A percentile compares a stretch with the other conserved stretches of the same genome.
phyloP scores from a whole-genome alignment of 2,113 vertebrate species.

The Phrynocephalus versicolor region DNA sequence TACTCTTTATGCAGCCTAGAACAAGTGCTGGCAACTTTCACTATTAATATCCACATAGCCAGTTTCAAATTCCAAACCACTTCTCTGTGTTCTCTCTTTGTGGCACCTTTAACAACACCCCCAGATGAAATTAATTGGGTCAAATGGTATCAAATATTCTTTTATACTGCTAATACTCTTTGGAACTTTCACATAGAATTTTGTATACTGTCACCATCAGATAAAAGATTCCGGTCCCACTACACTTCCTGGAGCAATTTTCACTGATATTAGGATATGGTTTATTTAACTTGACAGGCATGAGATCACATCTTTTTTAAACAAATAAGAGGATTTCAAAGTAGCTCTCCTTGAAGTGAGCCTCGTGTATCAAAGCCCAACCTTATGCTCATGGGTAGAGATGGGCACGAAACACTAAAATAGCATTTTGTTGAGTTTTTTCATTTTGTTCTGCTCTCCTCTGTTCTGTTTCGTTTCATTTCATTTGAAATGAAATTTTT shows the following conservation, averaged over 20 bases:
- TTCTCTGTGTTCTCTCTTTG: neutral
- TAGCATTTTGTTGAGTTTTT: no score
- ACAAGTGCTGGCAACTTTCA: neutral
- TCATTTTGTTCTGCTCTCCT: no score
- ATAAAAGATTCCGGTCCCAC: neutral
- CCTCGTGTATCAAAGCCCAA: neutral
- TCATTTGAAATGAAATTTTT: no score
- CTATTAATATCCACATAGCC: neutral
- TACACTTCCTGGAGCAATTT: conserved; percentile 13
- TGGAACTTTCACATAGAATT: neutral
- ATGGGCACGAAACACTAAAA: no score
- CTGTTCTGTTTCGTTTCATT: no score
- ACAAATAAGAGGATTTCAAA: neutral
- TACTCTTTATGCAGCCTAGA: neutral
- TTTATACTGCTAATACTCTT: conserved; percentile 17
- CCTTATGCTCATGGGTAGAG: neutral
- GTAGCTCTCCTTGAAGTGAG: neutral
- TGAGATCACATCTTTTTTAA: neutral
- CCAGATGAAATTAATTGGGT: conserved; percentile 16
- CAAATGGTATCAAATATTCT: conserved; percentile 18
- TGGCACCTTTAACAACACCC: neutral
- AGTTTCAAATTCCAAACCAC: neutral
- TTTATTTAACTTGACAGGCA: conserved; percentile 35
- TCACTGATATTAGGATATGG: conserved; percentile 25
- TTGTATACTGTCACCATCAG: neutral